These are phyloP conservation scores for Lasiommata megera DNA, from an alignment of 2,888 invertebrate species.

Conservation along the genomic window DNA sequence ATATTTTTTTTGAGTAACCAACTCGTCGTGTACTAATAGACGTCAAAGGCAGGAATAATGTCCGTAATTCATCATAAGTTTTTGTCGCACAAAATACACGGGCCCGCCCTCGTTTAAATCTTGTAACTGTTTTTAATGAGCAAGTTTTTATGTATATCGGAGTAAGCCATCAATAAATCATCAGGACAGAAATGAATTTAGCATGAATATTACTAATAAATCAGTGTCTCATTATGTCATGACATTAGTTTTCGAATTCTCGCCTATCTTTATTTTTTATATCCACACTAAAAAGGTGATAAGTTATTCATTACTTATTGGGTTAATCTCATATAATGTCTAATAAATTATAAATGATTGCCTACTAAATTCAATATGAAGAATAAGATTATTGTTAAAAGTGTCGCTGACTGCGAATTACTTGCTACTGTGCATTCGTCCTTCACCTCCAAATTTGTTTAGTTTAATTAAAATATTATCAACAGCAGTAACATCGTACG, in stretches of 20 bases:
- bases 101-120: slow-evolving; percentile 47
- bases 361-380: no score
- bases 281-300: not conserved
- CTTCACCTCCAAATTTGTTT: no score
- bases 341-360: not conserved
- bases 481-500: no score
- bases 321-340: not conserved
- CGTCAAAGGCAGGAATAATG: slow-evolving; percentile 57
- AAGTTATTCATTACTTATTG: not conserved
- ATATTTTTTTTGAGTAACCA: not conserved
- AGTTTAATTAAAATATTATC: no score
- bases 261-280: slow-evolving; percentile 7
- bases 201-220: slow-evolving; percentile 34
- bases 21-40: slow-evolving; percentile 26
- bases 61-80: slow-evolving; percentile 66
- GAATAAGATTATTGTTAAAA: no score
- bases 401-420: no score
- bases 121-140: slow-evolving; percentile 59
- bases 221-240: slow-evolving; percentile 37
- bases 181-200: slow-evolving; percentile 34
- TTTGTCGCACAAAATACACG: slow-evolving; percentile 56
- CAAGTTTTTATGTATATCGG: slow-evolving; percentile 37
- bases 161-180: slow-evolving; percentile 35
- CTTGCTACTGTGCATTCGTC: no score
- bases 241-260: slow-evolving; percentile 2